Conservation (phyloP, 2,113 vertebrate genomes). For the Sinocyclocheilus rhinocerous region DNA sequence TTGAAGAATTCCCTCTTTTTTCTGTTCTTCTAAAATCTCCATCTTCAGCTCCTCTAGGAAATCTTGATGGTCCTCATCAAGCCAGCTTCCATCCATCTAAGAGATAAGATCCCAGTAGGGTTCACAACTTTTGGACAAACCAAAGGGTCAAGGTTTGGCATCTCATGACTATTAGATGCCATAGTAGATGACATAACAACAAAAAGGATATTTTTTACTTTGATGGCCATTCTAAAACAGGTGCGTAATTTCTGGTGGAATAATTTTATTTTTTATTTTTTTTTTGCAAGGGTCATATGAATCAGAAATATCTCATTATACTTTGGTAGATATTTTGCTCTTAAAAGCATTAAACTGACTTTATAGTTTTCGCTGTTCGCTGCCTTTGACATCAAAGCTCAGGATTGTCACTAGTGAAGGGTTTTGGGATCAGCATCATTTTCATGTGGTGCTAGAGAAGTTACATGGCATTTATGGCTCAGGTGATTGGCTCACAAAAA, state of each 20-base stretch:
- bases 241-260: background rate
- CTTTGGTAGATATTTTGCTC: background rate
- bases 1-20: slow-evolving; percentile 74
- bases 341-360: background rate
- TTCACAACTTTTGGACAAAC: background rate
- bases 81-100: slow-evolving; percentile 92
- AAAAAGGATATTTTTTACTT: background rate
- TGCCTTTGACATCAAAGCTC: background rate
- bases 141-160: background rate
- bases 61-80: slow-evolving; percentile 92
- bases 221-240: background rate
- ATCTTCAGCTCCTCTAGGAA: slow-evolving; percentile 92
- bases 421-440: background rate
- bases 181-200: background rate
- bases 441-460: background rate
- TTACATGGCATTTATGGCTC: background rate
- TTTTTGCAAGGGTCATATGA: background rate
- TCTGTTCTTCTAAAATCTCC: slow-evolving; percentile 86
- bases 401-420: background rate
- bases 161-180: background rate
- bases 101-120: slow-evolving; percentile 50
- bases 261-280: background rate
- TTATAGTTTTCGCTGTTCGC: no score
- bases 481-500: background rate
- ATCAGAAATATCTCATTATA: no score